Evolutionary conservation across 2,888 invertebrate species (phyloP), one percentile per base, ranked within the genome.

Genomic region (Mystacides longicornis): DNA sequence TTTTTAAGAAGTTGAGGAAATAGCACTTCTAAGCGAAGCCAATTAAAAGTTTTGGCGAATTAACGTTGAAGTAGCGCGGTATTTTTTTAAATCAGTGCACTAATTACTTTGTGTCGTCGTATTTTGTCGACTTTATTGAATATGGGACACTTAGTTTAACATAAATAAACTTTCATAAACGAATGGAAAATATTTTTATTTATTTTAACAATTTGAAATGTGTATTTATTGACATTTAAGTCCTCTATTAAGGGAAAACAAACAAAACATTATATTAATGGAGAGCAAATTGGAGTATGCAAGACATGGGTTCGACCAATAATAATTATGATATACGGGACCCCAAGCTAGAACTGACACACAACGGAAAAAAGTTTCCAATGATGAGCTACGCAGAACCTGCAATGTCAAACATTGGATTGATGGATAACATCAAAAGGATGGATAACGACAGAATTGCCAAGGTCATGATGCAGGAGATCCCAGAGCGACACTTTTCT

Each of bases 31-130:
- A 46, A 53, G 31, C 31, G 48, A 48, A 48, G 16, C 48, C 53
- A 53, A 53, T 53, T 53, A 53, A 53, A 53, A 53, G 52, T 45
- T 53, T 52, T 53, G 33, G 53, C 22, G 1, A 21, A 53, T 53
- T 21, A 33, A 53, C 48, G 22, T 16, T 20, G 46, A 48, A 52
- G 46, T 27, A 27, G 14, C 23, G 46, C 23, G 31, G 19, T n/a
- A 45, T 45, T 46, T 37, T 52, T 46, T 52, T 45, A 31, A 52
- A 45, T 27, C 27, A 46, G 23, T 45, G 46, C 23, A 46, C 27
- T 52, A 52, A 52, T 52, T 52, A 52, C 52, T 20, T 27, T 37
- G 37, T 37, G 14, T 37, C 37, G 16, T 37, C 37, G 16, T 37
- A 37, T 37, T 37, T 37, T 37, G 14, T 37, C 16, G 16, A 37